Evolutionary conservation across 2,113 vertebrate species (phyloP).

Genomic region (Aleadryas rufinucha): DNA sequence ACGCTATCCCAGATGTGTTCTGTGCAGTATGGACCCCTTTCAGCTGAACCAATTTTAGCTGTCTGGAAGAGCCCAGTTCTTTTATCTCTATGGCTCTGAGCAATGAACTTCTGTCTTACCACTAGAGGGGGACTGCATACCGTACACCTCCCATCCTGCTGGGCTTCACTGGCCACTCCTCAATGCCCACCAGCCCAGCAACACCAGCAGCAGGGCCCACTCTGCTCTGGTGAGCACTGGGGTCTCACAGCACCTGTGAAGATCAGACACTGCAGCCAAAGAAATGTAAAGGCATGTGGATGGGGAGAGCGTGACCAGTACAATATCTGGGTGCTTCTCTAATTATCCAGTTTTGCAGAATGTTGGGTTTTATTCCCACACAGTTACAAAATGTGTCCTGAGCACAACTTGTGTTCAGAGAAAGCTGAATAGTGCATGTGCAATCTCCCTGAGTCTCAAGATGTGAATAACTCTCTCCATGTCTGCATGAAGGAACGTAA

Average conservation of each 20-base stretch:
- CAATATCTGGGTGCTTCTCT: background rate
- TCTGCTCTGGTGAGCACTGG: background rate
- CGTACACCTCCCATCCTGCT: rapidly evolving
- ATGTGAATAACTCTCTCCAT: background rate
- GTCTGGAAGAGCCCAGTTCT: background rate
- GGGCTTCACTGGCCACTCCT: background rate
- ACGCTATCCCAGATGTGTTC: background rate
- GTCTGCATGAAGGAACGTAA: background rate
- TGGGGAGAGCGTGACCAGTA: background rate
- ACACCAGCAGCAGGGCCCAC: background rate
- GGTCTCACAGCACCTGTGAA: background rate
- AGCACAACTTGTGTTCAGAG: background rate
- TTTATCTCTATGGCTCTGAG: background rate
- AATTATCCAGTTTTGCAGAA: background rate
- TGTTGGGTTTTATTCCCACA: background rate
- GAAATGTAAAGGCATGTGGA: rapidly evolving
- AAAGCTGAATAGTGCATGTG: background rate
- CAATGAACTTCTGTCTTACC: background rate
- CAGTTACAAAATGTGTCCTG: background rate
- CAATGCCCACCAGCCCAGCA: background rate
- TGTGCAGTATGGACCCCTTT: background rate
- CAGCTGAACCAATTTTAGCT: background rate
- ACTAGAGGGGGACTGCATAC: conserved; percentile 20
- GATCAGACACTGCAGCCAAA: background rate
- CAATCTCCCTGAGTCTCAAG: background rate